Evolutionary conservation across 2,113 vertebrate genomes (phyloP).

Genomic region (Dasyprocta punctata): DNA sequence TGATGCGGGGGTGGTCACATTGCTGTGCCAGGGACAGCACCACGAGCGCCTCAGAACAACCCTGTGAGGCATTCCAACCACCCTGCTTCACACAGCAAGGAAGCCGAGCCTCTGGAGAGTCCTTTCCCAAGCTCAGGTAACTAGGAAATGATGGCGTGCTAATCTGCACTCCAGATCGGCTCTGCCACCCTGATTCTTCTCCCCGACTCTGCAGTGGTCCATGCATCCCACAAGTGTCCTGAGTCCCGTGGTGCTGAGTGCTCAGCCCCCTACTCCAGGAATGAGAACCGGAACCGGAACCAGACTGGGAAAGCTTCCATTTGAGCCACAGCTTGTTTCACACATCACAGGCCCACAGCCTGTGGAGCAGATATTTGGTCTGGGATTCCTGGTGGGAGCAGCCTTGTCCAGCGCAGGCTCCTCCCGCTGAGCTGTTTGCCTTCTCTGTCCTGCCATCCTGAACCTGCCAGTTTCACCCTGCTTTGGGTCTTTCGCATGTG

Average conservation of each 20-base stretch:
- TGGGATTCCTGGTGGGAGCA: neutral
- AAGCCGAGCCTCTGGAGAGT: neutral
- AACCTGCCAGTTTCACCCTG: neutral
- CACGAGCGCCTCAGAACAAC: neutral
- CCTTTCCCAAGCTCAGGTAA: neutral
- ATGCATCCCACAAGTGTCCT: neutral
- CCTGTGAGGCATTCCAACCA: neutral
- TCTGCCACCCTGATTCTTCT: neutral
- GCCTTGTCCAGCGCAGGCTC: neutral
- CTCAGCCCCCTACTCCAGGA: neutral
- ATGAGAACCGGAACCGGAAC: too few relatives aligned
- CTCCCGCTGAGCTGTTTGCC: neutral
- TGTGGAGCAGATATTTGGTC: too few relatives aligned
- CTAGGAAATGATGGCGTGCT: neutral
- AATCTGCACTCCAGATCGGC: neutral
- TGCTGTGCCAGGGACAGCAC: neutral
- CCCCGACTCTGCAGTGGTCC: neutral
- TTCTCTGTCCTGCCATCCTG: neutral
- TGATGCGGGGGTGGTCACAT: neutral
- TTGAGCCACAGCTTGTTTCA: neutral
- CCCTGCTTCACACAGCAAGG: neutral
- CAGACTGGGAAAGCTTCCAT: neutral
- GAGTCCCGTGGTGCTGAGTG: neutral
- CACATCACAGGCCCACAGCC: accelerated
- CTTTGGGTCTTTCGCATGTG: slow-evolving; percentile 4